Evolutionary conservation across 1,140 invertebrate genomes (phyloP).

Genomic region (Brachionus asplanchnoidis): DNA sequence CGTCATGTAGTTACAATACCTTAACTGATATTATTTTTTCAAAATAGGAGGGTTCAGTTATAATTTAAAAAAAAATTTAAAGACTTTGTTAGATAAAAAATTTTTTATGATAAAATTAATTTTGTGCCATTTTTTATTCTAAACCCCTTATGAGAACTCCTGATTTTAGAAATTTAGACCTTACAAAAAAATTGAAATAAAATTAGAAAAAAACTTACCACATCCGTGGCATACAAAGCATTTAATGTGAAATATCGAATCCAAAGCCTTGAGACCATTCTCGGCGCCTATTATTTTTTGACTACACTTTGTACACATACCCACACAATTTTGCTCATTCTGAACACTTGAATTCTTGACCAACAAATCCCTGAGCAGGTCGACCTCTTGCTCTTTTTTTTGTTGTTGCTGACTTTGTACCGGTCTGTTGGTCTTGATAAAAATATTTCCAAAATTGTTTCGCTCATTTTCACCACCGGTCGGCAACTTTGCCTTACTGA

Average conservation of each 20-base stretch:
- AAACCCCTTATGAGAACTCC: not conserved
- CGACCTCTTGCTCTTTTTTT: constrained; percentile 67
- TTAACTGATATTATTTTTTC: not conserved
- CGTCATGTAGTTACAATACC: not conserved
- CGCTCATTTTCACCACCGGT: not conserved
- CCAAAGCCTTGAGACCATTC: constrained; percentile 90
- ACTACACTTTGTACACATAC: constrained; percentile 63
- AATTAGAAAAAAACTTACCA: constrained; percentile 55
- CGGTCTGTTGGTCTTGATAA: constrained; percentile 6
- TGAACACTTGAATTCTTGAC: constrained; percentile 67
- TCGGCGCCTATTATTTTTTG: constrained; percentile 82
- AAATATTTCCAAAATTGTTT: constrained; percentile 5
- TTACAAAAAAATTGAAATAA: not conserved
- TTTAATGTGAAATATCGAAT: constrained; percentile 85
- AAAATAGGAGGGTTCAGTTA: not conserved
- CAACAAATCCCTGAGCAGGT: constrained; percentile 77
- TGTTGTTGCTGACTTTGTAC: not conserved
- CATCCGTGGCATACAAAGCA: constrained; percentile 90
- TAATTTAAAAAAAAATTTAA: not conserved
- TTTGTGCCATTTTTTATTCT: not conserved
- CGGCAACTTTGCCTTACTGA: not conserved
- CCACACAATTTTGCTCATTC: constrained; percentile 33
- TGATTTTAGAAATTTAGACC: too few species aligned
- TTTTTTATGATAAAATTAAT: not conserved
- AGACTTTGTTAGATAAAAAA: too few species aligned